phyloP scores from a whole-genome alignment of 2,797 vertebrate species.

The Melanogrammus aeglefinus region DNA sequence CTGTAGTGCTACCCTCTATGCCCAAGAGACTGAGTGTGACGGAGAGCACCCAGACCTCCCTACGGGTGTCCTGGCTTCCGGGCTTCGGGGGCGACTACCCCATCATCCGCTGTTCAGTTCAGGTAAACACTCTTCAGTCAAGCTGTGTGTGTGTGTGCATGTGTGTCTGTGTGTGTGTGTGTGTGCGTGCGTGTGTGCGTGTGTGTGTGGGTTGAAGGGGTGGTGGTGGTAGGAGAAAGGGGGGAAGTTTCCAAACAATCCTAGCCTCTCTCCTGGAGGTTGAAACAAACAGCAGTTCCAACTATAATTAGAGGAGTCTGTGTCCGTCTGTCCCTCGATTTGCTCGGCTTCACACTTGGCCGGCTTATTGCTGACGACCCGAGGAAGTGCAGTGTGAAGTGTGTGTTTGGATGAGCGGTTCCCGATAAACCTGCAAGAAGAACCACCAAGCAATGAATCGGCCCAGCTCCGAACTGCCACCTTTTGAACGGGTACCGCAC shows the following conservation, averaged over 20 bases:
- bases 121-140: slow-evolving; percentile 66
- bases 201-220: background rate
- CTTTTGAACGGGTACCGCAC: no score
- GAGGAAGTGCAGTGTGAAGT: no score
- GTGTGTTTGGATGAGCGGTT: no score
- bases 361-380: no score
- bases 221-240: no score
- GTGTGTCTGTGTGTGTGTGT: no score
- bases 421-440: no score
- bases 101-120: slow-evolving; percentile 75
- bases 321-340: no score
- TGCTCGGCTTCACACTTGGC: no score
- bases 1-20: slow-evolving; percentile 76
- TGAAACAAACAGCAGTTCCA: background rate
- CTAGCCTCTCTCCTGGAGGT: background rate
- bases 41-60: slow-evolving; percentile 62
- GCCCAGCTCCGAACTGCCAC: no score
- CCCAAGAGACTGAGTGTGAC: slow-evolving; percentile 68
- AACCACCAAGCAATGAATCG: no score
- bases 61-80: slow-evolving; percentile 78
- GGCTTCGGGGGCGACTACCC: slow-evolving; percentile 80
- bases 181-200: background rate
- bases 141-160: background rate
- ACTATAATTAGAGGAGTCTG: no score
- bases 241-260: slow-evolving; percentile 21